Conservation (phyloP, 2,797 vertebrate genomes). For the Heliangelus exortis region DNA sequence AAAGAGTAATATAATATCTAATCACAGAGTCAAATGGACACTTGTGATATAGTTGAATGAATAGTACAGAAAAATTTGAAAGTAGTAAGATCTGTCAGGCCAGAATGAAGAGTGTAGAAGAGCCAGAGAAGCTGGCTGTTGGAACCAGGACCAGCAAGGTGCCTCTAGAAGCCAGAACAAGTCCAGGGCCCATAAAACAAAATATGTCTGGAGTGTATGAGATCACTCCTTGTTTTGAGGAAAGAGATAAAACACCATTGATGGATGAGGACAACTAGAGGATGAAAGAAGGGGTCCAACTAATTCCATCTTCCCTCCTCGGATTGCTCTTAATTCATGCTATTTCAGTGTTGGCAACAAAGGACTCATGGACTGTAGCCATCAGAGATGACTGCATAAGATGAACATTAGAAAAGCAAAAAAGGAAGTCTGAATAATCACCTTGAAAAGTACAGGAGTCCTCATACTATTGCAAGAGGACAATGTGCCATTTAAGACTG, state of each 20-base stretch:
- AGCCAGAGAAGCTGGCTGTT: background rate
- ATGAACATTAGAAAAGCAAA: background rate
- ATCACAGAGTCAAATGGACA: background rate
- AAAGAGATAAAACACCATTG: background rate
- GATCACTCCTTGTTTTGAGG: background rate
- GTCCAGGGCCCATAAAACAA: background rate
- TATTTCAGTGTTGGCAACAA: fast-evolving
- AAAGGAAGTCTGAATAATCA: background rate
- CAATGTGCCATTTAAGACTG: background rate
- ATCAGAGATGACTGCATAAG: background rate
- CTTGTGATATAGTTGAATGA: background rate
- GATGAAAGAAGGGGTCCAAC: background rate
- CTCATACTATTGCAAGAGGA: background rate
- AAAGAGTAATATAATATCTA: background rate
- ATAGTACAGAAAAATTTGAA: background rate
- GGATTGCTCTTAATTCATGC: background rate
- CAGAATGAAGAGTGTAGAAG: background rate
- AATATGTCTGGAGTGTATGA: background rate
- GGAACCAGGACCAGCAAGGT: background rate
- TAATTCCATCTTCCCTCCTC: background rate
- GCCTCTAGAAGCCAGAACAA: background rate
- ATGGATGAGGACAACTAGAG: background rate
- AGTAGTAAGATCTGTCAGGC: background rate
- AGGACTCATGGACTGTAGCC: fast-evolving
- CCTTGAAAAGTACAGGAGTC: background rate